Conservation (phyloP, 1,140 invertebrate genomes). For the Stenopsyche tienmushanensis region DNA sequence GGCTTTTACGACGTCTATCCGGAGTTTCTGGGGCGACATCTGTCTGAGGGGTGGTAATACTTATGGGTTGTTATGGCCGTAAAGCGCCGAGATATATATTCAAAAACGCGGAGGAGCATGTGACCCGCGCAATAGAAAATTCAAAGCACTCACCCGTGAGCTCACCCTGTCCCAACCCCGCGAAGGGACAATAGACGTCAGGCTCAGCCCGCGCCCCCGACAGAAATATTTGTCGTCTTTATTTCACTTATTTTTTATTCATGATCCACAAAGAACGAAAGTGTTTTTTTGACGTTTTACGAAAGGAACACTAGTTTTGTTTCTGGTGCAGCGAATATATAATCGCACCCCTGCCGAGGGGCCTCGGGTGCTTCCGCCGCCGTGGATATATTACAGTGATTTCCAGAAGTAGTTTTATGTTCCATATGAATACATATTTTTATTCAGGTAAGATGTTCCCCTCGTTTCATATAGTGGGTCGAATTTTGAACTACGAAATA, state of each 20-base stretch:
- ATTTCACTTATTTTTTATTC: slow-evolving; percentile 12
- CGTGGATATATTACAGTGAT: background rate
- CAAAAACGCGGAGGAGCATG: background rate
- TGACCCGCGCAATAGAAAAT: slow-evolving; percentile 29
- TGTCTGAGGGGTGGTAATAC: background rate
- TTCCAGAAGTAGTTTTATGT: background rate
- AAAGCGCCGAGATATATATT: slow-evolving; percentile 21
- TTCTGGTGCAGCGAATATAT: background rate
- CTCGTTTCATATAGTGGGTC: too few species aligned
- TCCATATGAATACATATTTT: background rate
- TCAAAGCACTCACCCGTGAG: slow-evolving; percentile 28
- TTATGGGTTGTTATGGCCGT: slow-evolving; percentile 21
- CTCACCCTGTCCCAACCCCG: slow-evolving; percentile 1
- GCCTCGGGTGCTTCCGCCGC: background rate
- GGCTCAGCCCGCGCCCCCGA: background rate
- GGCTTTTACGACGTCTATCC: too few species aligned
- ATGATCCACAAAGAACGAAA: background rate
- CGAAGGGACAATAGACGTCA: slow-evolving; percentile 29
- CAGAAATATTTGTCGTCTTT: slow-evolving; percentile 9
- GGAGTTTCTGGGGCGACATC: slow-evolving; percentile 8
- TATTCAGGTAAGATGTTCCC: too few species aligned
- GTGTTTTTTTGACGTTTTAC: slow-evolving; percentile 2
- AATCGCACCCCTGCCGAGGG: background rate
- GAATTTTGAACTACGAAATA: too few species aligned
- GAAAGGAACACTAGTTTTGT: too few species aligned